Percentiles rank a stretch among this genome's conserved stretches.
Conservation (phyloP, 2,797 vertebrate species). For the Avahi laniger region DNA sequence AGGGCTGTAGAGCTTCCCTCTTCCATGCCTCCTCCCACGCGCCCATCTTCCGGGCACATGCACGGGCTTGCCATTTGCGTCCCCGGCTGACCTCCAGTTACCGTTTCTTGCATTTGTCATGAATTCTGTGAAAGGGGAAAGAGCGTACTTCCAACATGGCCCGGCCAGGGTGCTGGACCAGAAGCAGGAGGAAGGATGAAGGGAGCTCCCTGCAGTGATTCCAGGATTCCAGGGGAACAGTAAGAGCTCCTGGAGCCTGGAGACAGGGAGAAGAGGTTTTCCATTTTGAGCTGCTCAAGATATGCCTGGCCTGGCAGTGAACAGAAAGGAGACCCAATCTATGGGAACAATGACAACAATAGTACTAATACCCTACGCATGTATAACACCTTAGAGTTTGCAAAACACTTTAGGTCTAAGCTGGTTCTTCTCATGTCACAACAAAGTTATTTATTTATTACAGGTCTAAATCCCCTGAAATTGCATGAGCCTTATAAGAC, state of each 20-base stretch:
- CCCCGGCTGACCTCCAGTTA: not conserved
- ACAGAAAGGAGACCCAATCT: not conserved
- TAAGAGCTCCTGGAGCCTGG: not conserved
- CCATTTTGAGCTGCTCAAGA: not conserved
- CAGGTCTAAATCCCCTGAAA: not conserved
- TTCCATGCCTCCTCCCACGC: not conserved
- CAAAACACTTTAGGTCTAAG: not conserved
- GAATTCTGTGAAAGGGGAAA: slow-evolving; percentile 33
- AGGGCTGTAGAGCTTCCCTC: slow-evolving; percentile 37
- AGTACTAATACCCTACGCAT: not conserved
- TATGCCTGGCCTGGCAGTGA: not conserved
- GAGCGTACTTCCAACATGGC: not conserved
- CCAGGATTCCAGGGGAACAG: not conserved
- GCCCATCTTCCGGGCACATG: rapidly evolving
- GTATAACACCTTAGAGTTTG: not conserved
- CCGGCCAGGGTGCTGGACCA: not conserved
- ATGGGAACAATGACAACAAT: not conserved
- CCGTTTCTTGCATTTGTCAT: not conserved
- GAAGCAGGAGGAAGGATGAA: not conserved
- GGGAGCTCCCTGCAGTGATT: not conserved
- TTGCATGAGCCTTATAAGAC: not conserved
- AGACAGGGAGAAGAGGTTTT: not conserved
- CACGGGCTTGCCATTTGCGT: rapidly evolving
- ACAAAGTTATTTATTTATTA: not conserved
- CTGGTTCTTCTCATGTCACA: not conserved